Percentiles rank a stretch among this genome's conserved stretches.
These are phyloP conservation scores for Penelope pileata DNA, from an alignment of 2,113 vertebrate genomes.

Conservation along the genomic window DNA sequence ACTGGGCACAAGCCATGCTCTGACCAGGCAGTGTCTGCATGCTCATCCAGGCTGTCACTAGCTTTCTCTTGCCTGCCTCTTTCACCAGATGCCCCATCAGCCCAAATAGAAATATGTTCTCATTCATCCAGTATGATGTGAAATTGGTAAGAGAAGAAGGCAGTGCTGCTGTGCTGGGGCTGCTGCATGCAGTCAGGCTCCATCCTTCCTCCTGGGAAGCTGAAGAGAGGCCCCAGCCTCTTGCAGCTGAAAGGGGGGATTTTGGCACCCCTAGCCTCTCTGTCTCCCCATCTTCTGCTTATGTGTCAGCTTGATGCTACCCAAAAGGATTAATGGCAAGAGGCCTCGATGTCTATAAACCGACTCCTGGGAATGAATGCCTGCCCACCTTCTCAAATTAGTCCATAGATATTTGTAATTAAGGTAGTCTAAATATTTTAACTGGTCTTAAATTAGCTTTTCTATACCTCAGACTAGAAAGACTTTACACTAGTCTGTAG, in stretches of 20 bases:
- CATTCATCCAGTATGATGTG: neutral
- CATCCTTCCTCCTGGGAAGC: neutral
- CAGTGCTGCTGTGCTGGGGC: rapidly evolving
- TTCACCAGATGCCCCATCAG: neutral
- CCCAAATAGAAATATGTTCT: neutral
- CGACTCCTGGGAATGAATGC: neutral
- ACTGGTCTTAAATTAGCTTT: neutral
- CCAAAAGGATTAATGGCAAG: neutral
- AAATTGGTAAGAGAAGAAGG: neutral
- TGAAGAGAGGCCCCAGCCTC: neutral
- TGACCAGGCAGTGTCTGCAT: rapidly evolving
- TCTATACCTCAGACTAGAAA: neutral
- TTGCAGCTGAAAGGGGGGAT: neutral
- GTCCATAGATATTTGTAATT: neutral
- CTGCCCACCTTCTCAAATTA: neutral
- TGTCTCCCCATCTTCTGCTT: neutral
- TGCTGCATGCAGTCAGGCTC: neutral
- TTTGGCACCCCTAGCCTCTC: neutral
- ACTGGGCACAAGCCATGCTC: neutral
- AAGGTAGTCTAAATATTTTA: neutral
- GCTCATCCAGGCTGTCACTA: neutral
- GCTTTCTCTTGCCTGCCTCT: neutral
- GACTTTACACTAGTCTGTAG: neutral
- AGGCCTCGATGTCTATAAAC: neutral
- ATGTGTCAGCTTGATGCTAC: neutral